Conservation (phyloP, 2,797 vertebrate genomes). For the Euphonia xanthogaster region DNA sequence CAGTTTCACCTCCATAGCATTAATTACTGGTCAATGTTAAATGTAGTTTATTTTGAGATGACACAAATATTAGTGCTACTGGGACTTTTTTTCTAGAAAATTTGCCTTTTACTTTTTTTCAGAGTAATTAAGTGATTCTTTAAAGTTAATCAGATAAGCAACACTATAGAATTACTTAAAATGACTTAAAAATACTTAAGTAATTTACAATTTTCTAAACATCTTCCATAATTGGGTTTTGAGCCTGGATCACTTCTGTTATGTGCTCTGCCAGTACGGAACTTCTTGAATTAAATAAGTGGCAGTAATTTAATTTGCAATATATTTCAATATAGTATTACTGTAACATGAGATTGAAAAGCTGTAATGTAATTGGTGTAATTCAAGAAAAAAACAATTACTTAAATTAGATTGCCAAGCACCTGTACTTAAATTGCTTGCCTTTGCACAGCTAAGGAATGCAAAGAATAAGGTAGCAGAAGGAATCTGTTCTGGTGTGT, state of each 20-base stretch:
- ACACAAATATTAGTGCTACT: background rate
- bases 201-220: background rate
- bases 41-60: background rate
- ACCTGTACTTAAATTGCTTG: background rate
- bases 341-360: background rate
- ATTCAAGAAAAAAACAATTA: background rate
- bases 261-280: background rate
- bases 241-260: background rate
- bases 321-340: background rate
- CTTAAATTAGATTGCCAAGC: background rate
- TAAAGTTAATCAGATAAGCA: background rate
- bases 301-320: background rate
- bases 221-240: background rate
- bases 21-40: background rate
- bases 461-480: background rate
- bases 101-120: background rate
- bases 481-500: background rate
- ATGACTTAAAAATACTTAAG: background rate
- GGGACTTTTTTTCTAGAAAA: background rate
- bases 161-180: background rate
- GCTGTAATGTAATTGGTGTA: background rate
- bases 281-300: background rate
- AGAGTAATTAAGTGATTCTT: background rate
- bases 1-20: background rate
- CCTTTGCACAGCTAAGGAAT: background rate